phyloP scores from a whole-genome alignment of 2,797 vertebrate species.

The Aplochiton taeniatus region DNA sequence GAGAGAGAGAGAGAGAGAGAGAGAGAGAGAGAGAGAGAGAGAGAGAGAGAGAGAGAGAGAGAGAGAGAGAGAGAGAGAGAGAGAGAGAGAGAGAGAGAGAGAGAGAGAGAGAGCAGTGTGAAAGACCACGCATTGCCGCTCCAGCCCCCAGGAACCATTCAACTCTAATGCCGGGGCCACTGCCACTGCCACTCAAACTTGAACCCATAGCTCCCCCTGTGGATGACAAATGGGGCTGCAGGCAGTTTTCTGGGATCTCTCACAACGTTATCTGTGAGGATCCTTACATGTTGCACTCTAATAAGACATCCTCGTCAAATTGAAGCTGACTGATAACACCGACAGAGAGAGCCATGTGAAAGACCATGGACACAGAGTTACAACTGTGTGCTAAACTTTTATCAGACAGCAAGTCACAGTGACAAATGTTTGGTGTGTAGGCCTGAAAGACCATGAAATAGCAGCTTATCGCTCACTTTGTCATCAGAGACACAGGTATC shows the following conservation, averaged over 20 bases:
- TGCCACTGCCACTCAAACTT: conserved; percentile 63
- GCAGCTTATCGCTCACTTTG: conserved; percentile 41
- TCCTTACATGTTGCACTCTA: background rate
- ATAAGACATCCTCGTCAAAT: background rate
- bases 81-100: background rate
- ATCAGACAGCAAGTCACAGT: conserved; percentile 44
- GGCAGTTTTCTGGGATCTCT: conserved; percentile 2
- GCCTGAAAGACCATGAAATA: conserved; percentile 42
- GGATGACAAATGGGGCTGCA: conserved; percentile 36
- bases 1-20: conserved; percentile 9
- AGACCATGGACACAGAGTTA: background rate
- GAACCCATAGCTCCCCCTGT: conserved; percentile 74
- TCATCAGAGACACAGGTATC: conserved; percentile 45
- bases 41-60: conserved; percentile 22
- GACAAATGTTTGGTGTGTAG: conserved; percentile 6
- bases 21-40: background rate
- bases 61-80: background rate
- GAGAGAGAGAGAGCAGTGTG: background rate
- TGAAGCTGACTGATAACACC: too few species aligned
- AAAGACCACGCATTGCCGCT: conserved; percentile 58
- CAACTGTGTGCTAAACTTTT: conserved; percentile 25
- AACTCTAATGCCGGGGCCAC: conserved; percentile 71
- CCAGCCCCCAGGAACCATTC: conserved; percentile 69
- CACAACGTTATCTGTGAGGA: background rate
- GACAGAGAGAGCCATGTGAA: too few species aligned